Conservation (phyloP, 2,797 vertebrate genomes). For the Gymnothorax reevesii region DNA sequence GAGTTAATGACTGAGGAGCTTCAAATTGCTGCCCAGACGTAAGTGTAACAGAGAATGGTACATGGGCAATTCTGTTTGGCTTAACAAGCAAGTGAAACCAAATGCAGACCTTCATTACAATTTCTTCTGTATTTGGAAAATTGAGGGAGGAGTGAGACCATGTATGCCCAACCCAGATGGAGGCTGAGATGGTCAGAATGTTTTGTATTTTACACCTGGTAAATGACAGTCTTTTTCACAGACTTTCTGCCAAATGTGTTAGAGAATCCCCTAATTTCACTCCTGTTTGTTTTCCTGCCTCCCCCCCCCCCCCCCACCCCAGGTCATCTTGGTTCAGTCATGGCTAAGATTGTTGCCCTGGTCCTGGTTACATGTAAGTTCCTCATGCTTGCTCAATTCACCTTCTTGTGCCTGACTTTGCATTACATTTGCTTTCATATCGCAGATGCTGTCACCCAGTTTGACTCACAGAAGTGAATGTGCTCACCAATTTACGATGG, state of each 20-base stretch:
- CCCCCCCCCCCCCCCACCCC: conserved; percentile 22
- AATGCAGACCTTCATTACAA: conserved; percentile 22
- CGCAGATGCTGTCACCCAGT: neutral
- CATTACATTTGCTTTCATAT: neutral
- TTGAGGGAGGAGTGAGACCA: conserved; percentile 14
- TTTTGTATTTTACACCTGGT: neutral
- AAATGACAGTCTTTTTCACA: neutral
- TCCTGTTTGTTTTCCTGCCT: neutral
- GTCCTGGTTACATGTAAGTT: conserved; percentile 64
- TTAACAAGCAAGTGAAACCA: conserved; percentile 7
- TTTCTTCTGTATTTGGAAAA: conserved; percentile 40
- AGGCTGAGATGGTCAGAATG: conserved; percentile 28
- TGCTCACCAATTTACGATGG: neutral
- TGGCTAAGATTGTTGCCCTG: conserved; percentile 67
- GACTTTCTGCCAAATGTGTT: neutral
- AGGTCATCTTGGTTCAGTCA: conserved; percentile 55
- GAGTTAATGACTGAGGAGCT: conserved; percentile 16
- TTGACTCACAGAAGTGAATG: neutral
- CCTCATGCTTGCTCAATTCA: neutral
- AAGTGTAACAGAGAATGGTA: conserved; percentile 24
- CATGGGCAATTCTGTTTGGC: conserved; percentile 40
- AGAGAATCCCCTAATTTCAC: neutral
- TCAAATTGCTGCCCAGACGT: conserved; percentile 27
- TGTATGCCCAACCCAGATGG: neutral
- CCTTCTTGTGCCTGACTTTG: neutral